These are phyloP conservation scores for Alcis repandata DNA, from an alignment of 2,888 invertebrate species.

Conservation along the genomic window DNA sequence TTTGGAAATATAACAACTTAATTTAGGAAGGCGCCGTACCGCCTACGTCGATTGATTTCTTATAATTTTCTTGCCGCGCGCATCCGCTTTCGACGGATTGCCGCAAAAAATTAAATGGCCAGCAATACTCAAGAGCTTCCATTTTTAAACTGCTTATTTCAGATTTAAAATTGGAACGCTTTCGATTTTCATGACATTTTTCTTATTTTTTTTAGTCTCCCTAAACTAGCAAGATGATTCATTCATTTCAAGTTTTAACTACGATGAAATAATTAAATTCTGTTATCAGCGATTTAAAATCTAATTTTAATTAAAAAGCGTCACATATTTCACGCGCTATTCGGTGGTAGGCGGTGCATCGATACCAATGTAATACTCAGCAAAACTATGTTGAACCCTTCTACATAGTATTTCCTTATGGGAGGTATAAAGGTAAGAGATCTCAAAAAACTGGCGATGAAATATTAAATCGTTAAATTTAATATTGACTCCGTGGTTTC, in stretches of 20 bases:
- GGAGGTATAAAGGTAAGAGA: slow-evolving; percentile 56
- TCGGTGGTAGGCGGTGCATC: slow-evolving; percentile 82
- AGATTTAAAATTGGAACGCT: slow-evolving; percentile 20
- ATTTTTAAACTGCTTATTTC: slow-evolving; percentile 46
- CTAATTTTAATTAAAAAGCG: slow-evolving; percentile 86
- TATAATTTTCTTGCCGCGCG: slow-evolving; percentile 77
- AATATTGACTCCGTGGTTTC: slow-evolving; percentile 81
- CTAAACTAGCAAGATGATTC: slow-evolving; percentile 10
- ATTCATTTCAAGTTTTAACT: slow-evolving; percentile 57
- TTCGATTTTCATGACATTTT: slow-evolving; percentile 12
- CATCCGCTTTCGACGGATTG: slow-evolving; percentile 68
- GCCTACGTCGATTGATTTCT: slow-evolving; percentile 81
- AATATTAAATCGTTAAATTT: slow-evolving; percentile 85
- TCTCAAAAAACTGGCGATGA: slow-evolving; percentile 69
- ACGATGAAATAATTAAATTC: slow-evolving; percentile 76
- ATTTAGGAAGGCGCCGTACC: slow-evolving; percentile 82
- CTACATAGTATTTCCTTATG: slow-evolving; percentile 52
- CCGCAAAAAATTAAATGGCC: slow-evolving; percentile 66
- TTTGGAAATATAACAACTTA: slow-evolving; percentile 81
- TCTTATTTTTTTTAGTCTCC: not conserved
- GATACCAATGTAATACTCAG: slow-evolving; percentile 62
- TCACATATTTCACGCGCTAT: slow-evolving; percentile 84
- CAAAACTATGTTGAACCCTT: slow-evolving; percentile 66
- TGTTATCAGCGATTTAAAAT: slow-evolving; percentile 79
- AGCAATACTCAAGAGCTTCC: slow-evolving; percentile 42